Evolutionary conservation across 2,113 vertebrate species (phyloP), one percentile per base, ranked within the genome.

Genomic region (Willisornis vidua): DNA sequence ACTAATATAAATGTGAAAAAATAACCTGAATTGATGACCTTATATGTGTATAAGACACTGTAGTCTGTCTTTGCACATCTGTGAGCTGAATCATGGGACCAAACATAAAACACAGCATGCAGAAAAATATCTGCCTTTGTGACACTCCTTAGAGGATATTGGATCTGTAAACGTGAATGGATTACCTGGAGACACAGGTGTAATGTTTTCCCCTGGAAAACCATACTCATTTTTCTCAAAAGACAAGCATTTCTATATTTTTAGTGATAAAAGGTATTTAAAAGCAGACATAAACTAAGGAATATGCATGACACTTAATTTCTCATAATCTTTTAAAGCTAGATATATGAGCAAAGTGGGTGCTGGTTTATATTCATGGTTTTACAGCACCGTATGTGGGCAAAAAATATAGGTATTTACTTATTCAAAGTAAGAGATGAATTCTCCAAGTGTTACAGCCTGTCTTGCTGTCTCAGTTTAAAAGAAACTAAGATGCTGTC

Each of bases 291-390:
- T 84, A 84, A 92, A 68, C 10, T 70, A 79, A 76, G 33, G n/a
- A n/a, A 26, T 68, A 91, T 45, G 85, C 43, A 49, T 88, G 37
- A 78, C 7, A 9, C 29, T 95, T 87, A 33, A 52, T 85, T 68
- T 93, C 10, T 94, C 39, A 79, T 84, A 91, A 89, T 92, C 76
- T 94, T 72, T 96, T 93, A 93, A 94, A 87, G 55, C 35, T 75
- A 80, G 48, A n/a, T 57, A 20, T 46, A 90, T 48, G 33, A 89
- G 22, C 37, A 67, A 13, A 74, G 19, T 10, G 35, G 29, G 8
- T 74, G 3, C 48, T 87, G 33, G 12, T 87, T 94, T 77, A n/a
- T 63, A n/a, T 84, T 79, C 88, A 39, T 85, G 8, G 41, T 72
- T 94, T 92, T 73, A 83, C 18, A 87, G 24, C 19, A 89, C 24